Evolutionary conservation across 2,888 invertebrate species (phyloP), one percentile per base, ranked within the genome.

Genomic region (Macaria notata): DNA sequence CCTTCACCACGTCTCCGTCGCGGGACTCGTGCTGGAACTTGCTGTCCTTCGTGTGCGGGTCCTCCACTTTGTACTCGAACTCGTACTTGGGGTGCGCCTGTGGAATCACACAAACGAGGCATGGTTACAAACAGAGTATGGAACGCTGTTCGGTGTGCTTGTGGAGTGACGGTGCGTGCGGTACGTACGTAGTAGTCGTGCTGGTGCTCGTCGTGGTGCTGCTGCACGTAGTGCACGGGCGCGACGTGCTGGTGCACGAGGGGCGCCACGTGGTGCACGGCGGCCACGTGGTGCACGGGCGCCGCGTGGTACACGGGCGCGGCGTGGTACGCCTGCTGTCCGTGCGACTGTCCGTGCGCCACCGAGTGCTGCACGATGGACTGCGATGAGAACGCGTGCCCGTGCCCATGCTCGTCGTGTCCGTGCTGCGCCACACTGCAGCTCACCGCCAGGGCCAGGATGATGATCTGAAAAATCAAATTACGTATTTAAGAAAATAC

Each of bases 1-100:
- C 94, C 73, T 92, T 88, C 58, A 83, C 83, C 42, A 71, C 70
- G 68, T 94, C 92, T 19, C 94, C 94, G 74, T 92, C 92, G 48
- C 89, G 85, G 43, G 81, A 72, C 76, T 93, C 93, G 53, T 88
- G 83, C 70, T 93, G 93, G 69, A 81, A 88, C 77, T 93, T 93
- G 69, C 87, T 85, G 79, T 93, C 93, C 3, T 92, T 93, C 55
- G 93, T 93, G 66, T 93, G 92, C 0, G 84, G 86, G 66, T 93
- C 93, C 58, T 88, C 80, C 38, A 92, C 89, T 49, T 88, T 86
- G 76, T 93, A 92, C 68, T 90, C 84, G 73, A 88, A 92, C 73
- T 86, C 86, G 77, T 93, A 92, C 79, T 91, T 90, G 43, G 92
- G 92, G 69, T 92, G 88, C 9, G 90, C 72, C 86, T 86, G 68